Evolutionary conservation across 2,113 vertebrate genomes (phyloP), one percentile per base, ranked within the genome.

Genomic region (Phyllopteryx taeniolatus): DNA sequence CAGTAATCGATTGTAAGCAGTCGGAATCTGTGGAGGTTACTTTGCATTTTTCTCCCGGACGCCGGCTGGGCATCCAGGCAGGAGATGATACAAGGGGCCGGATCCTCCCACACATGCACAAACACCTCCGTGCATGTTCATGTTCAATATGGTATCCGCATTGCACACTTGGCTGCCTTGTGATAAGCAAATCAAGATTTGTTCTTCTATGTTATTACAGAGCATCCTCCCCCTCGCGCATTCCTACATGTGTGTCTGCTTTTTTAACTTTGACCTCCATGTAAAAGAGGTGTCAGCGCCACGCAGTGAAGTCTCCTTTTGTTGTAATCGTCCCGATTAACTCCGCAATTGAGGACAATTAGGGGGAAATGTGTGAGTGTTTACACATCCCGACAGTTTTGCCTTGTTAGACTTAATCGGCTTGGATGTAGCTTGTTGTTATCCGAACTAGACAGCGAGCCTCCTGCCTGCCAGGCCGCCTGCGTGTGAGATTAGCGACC

Each of bases 1-100:
- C 73, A 49, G 73, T 78, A 81, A 92, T 92, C 87, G 87, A 91
- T 92, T 89, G 81, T 75, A 88, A 68, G 79, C 84, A 73, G 84
- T 73, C 86, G 74, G 82, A 89, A 86, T 91, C 83, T 88, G 79
- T 83, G 81, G 77, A 78, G 83, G 77, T 84, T 80, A 81, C 89
- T 89, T 88, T 86, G 89, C 83, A 88, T 90, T 87, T 86, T 83
- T 79, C 80, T 82, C 79, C 56, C 51, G 77, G 81, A 64, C 71
- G 83, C 78, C 83, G 74, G 76, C 59, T 39, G 65, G 73, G 46
- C 77, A 67, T 79, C 73, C 76, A 82, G 71, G 71, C 79, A 82
- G 79, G 75, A 76, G 74, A 68, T 54, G 73, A 82, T 71, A 65
- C 70, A 51, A 59, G 60, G 61, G 15, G 64, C 72, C 72, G 70